Percentiles rank a stretch among this genome's conserved stretches.
Evolutionary conservation across 2,797 vertebrate genomes (phyloP).

Genomic region (Acropternis orthonyx): DNA sequence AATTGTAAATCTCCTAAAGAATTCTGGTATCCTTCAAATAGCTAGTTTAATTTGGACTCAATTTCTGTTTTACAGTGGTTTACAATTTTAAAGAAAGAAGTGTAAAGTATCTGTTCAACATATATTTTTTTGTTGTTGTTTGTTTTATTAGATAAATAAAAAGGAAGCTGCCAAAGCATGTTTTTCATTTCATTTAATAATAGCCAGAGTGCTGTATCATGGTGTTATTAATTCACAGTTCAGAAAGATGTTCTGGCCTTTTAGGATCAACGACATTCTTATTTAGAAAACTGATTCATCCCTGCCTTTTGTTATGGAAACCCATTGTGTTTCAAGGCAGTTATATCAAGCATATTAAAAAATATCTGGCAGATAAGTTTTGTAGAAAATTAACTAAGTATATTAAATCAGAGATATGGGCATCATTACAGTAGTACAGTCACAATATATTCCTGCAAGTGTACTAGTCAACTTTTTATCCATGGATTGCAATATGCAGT

Average conservation of each 20-base stretch:
- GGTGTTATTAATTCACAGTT: constrained; percentile 23
- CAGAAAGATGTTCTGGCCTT: background rate
- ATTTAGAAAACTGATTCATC: constrained; percentile 27
- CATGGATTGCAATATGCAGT: background rate
- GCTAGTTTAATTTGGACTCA: background rate
- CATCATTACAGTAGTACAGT: background rate
- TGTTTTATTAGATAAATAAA: background rate
- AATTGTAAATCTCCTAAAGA: background rate
- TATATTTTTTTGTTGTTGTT: background rate
- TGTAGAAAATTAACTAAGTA: background rate
- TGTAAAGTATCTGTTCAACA: background rate
- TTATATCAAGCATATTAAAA: constrained; percentile 16
- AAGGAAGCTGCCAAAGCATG: background rate
- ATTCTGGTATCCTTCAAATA: background rate
- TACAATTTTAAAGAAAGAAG: background rate
- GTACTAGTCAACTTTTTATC: background rate
- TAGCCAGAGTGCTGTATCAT: background rate
- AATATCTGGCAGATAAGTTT: background rate
- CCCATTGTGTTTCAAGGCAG: background rate
- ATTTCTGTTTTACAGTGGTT: background rate
- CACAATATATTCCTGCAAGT: background rate
- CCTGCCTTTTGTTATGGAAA: constrained; percentile 6
- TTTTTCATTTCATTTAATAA: constrained; percentile 10
- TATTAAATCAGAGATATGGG: background rate
- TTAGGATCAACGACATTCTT: background rate